phyloP scores from a whole-genome alignment of 2,888 invertebrate species.

The Stegophylla sp. region DNA sequence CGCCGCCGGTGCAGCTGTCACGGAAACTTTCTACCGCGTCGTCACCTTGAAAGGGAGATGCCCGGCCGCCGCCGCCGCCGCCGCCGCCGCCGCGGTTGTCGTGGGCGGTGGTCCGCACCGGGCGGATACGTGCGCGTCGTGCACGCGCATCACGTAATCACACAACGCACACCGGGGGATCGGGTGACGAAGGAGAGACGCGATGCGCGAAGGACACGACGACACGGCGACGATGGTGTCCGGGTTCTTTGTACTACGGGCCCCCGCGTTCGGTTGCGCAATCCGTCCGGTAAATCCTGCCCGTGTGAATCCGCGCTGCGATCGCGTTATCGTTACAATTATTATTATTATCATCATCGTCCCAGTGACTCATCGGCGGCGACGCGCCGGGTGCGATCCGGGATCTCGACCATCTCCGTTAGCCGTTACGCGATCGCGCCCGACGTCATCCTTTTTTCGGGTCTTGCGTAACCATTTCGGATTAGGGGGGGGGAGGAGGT shows the following conservation, averaged over 20 bases:
- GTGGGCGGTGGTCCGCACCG: constrained; percentile 30
- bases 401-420: too few relatives aligned
- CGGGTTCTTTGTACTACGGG: constrained; percentile 46
- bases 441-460: too few relatives aligned
- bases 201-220: constrained; percentile 37
- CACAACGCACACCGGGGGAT: neutral
- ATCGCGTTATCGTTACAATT: too few relatives aligned
- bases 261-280: constrained; percentile 5
- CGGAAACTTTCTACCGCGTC: constrained; percentile 55
- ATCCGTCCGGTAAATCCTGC: constrained; percentile 11
- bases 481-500: too few relatives aligned
- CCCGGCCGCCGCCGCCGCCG: neutral
- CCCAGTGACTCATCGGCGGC: too few relatives aligned
- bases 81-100: neutral
- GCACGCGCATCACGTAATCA: constrained; percentile 19
- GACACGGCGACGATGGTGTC: constrained; percentile 4
- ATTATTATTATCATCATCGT: too few relatives aligned
- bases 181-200: neutral
- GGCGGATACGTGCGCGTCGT: neutral
- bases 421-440: too few relatives aligned
- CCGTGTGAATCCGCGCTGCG: too few relatives aligned
- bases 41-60: constrained; percentile 55
- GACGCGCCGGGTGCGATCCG: too few relatives aligned
- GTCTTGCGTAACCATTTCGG: too few relatives aligned
- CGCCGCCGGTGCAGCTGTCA: neutral